These are phyloP conservation scores for Jordanella pulchra DNA, from an alignment of 2,797 vertebrate species.

Conservation along the genomic window DNA sequence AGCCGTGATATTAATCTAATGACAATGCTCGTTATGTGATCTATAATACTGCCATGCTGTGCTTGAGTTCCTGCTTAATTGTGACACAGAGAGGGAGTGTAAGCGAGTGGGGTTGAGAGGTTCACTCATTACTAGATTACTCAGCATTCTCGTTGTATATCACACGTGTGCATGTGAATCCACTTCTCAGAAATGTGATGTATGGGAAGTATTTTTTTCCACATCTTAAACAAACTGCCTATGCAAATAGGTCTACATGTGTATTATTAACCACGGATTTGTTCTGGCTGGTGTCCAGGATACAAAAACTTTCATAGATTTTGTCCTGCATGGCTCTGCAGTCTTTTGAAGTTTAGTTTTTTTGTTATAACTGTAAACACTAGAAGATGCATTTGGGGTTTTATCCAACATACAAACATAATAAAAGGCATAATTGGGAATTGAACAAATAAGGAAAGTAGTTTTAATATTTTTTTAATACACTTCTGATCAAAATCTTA, in stretches of 20 bases:
- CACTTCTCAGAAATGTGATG: constrained; percentile 7
- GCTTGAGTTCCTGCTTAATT: constrained; percentile 65
- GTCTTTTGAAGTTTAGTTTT: no score
- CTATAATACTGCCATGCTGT: constrained; percentile 67
- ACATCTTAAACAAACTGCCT: not conserved
- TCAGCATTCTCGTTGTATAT: constrained; percentile 47
- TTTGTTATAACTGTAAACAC: no score
- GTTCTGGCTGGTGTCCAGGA: not conserved
- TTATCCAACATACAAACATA: no score
- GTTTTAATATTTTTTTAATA: no score
- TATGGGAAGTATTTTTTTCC: constrained; percentile 8
- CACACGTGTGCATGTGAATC: not conserved
- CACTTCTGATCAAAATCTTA: no score
- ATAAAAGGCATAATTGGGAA: no score
- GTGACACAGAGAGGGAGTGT: constrained; percentile 59
- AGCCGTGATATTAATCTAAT: constrained; percentile 81
- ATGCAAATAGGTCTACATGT: not conserved
- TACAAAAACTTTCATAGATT: not conserved
- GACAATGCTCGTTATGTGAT: constrained; percentile 81
- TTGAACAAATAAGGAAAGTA: no score
- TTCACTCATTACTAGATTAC: constrained; percentile 68
- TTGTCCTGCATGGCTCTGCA: not conserved
- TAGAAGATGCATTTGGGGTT: no score
- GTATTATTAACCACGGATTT: not conserved
- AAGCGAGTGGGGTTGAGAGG: constrained; percentile 55